Evolutionary conservation across 2,113 vertebrate genomes (phyloP).

Genomic region (Microtus ochrogaster): DNA sequence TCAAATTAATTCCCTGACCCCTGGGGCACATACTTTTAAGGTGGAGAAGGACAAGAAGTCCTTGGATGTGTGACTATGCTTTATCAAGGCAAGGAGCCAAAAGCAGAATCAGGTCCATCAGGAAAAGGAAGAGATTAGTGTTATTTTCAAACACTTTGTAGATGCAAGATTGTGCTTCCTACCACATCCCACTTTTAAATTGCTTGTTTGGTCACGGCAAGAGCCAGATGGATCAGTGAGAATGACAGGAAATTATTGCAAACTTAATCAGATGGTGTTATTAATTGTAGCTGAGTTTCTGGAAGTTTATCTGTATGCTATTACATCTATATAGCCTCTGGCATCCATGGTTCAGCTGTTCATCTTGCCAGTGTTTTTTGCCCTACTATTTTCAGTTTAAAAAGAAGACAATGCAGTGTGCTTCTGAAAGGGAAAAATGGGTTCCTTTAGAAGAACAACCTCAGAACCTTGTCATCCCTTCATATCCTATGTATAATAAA

Average conservation of each 20-base stretch:
- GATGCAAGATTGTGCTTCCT: conserved; percentile 5
- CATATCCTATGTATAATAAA: background rate
- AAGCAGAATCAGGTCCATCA: background rate
- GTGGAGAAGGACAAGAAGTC: background rate
- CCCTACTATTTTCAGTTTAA: background rate
- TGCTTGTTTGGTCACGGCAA: conserved; percentile 26
- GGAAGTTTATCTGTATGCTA: conserved; percentile 39
- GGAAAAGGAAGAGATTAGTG: background rate
- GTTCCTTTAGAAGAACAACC: background rate
- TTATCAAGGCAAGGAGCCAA: background rate
- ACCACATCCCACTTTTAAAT: conserved; percentile 53
- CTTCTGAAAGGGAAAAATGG: background rate
- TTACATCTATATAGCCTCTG: background rate
- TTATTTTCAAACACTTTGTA: background rate
- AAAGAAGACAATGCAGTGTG: background rate
- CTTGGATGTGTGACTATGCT: background rate
- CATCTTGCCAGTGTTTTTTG: background rate
- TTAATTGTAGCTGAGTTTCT: conserved; percentile 33
- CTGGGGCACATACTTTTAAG: background rate
- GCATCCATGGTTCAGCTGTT: conserved; percentile 7
- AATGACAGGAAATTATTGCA: conserved; percentile 62
- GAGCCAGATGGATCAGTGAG: conserved; percentile 64
- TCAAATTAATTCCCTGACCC: background rate
- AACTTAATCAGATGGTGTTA: conserved; percentile 58
- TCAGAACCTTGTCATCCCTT: background rate